Percentiles rank a stretch among this genome's conserved stretches.
Conservation (phyloP, 2,113 vertebrate species). For the Corythoichthys haematopterus region DNA sequence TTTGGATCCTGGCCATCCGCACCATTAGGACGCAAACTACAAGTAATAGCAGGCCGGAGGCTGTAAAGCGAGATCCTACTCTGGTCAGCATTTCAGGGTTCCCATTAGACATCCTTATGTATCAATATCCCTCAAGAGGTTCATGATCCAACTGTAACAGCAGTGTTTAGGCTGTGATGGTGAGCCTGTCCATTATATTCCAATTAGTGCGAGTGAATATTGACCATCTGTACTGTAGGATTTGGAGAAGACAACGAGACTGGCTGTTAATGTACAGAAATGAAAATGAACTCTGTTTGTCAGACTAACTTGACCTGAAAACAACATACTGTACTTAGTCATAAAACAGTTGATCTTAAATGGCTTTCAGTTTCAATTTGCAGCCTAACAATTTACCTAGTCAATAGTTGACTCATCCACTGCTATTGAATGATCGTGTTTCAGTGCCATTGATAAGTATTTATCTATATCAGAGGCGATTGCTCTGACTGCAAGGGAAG, state of each 20-base stretch:
- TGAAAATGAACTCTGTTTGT: not conserved
- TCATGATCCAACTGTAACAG: slow-evolving; percentile 13
- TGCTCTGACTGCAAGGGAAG: too few relatives aligned
- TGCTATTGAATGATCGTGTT: too few relatives aligned
- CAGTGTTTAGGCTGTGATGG: slow-evolving; percentile 35
- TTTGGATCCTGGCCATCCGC: slow-evolving; percentile 14
- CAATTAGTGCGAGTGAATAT: slow-evolving; percentile 36
- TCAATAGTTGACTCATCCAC: too few relatives aligned
- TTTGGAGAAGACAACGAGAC: slow-evolving; percentile 1
- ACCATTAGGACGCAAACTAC: slow-evolving; percentile 20
- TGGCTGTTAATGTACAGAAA: slow-evolving; percentile 28
- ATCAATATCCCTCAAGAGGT: slow-evolving; percentile 38
- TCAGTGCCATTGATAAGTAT: too few relatives aligned
- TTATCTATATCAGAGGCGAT: too few relatives aligned
- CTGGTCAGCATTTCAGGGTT: slow-evolving; percentile 43
- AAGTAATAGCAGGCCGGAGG: slow-evolving; percentile 25
- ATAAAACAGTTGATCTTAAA: not conserved
- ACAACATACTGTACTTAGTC: not conserved
- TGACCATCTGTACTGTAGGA: slow-evolving; percentile 33
- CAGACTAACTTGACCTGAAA: not conserved
- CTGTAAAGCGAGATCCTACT: slow-evolving; percentile 35
- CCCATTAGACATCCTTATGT: slow-evolving; percentile 45
- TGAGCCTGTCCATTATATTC: slow-evolving; percentile 40
- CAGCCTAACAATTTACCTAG: too few relatives aligned
- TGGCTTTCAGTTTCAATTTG: too few relatives aligned